A percentile compares a stretch with the other conserved stretches of the same genome.
phyloP scores from a whole-genome alignment of 1,140 invertebrate genomes.

The Drosophila erecta region DNA sequence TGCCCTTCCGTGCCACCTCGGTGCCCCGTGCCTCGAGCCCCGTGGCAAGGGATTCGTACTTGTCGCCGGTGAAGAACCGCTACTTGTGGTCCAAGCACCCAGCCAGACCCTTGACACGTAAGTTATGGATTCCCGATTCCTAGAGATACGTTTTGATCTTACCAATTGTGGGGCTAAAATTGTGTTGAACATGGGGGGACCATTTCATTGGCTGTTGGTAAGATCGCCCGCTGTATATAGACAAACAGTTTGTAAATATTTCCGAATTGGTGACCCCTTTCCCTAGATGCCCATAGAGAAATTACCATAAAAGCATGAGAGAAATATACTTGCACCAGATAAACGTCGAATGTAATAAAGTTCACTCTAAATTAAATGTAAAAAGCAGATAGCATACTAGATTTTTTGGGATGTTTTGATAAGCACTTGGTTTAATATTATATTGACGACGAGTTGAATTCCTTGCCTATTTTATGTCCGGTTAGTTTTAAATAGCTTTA shows the following conservation, averaged over 20 bases:
- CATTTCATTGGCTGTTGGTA: slow-evolving; percentile 17
- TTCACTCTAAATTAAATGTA: too few species aligned
- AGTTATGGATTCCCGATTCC: slow-evolving; percentile 27
- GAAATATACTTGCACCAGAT: slow-evolving; percentile 13
- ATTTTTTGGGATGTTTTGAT: too few species aligned
- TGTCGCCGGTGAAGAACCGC: slow-evolving; percentile 94
- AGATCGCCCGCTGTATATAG: slow-evolving; percentile 33
- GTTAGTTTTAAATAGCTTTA: too few species aligned
- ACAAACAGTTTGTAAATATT: slow-evolving; percentile 39
- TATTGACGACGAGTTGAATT: too few species aligned
- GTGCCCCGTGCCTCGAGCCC: slow-evolving; percentile 87
- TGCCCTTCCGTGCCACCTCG: slow-evolving; percentile 88
- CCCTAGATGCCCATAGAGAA: slow-evolving; percentile 4
- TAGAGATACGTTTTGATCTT: slow-evolving; percentile 5
- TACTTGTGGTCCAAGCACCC: slow-evolving; percentile 95
- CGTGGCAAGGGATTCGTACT: slow-evolving; percentile 93
- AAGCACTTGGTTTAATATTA: too few species aligned
- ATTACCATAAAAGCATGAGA: slow-evolving; percentile 31
- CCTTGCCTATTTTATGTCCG: too few species aligned
- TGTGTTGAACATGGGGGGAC: neutral
- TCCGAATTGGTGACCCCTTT: slow-evolving; percentile 14
- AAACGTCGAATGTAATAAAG: neutral
- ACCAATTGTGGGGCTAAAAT: slow-evolving; percentile 18
- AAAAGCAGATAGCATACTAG: too few species aligned
- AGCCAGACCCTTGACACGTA: slow-evolving; percentile 91